Base-by-base conservation (phyloP, 2,888 invertebrate species). In the Plebejus anna region DNA sequence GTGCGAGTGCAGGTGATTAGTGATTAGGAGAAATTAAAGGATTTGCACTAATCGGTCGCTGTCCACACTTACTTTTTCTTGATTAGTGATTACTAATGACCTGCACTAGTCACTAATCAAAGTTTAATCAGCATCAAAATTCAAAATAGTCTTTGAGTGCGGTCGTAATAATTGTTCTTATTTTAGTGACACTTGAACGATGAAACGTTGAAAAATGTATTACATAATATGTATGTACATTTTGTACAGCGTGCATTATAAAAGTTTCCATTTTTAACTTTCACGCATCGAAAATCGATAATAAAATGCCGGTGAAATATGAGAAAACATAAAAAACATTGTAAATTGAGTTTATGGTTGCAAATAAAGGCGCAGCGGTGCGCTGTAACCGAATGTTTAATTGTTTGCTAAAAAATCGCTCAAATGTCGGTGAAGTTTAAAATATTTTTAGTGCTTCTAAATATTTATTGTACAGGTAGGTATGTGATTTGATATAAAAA, bases 301-400 rank as follows among this genome's bases (percentile, higher is more conserved):
- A 66, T 13, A 66, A 73, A 51, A 55, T 73, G 51, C 13, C 28
- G 51, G 73, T 51, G 32, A 51, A 73, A 73, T 73, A 72, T 73
- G 51, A 51, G 73, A 36, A 32, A 51, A 73, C 51, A 73, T 51
- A 73, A 73, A 73, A 51, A 73, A 51, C 32, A 47, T 42, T 72
- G 55, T 73, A 55, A 73, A 73, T 73, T 51, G 73, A 73, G 51
- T 51, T 51, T 72, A 72, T 55, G 32, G 70, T 22, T 22, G 73
- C 55, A 73, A 47, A 73, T 73, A 73, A 73, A 73, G 36, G 51
- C 13, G 66, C 66, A 66, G 32, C 66, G 66, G 66, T 66, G 13
- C 66, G 66, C 4, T 66, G 66, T 66, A 36, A 66, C 66, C 66
- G 32, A 66, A 36, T 66, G 66, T 36, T 32, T 66, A 66, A 66